Conservation (phyloP, 2,888 invertebrate species). For the Chloroclystis v-ata region DNA sequence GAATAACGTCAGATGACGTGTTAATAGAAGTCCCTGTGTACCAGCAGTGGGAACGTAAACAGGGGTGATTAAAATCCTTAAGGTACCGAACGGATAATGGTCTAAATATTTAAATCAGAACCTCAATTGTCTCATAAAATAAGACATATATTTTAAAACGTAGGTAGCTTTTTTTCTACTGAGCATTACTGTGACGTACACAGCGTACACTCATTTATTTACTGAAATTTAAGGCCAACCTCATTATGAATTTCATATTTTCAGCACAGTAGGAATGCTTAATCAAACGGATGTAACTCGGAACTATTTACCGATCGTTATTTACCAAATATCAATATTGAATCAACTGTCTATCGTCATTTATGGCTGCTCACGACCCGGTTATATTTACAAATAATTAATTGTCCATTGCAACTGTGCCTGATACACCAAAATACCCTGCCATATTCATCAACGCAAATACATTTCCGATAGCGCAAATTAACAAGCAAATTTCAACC, state of each 20-base stretch:
- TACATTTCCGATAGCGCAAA: constrained; percentile 32
- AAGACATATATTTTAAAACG: too few species aligned
- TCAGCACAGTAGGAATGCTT: constrained; percentile 1
- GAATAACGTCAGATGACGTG: too few species aligned
- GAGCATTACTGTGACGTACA: too few species aligned
- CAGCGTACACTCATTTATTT: background rate
- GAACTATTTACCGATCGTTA: constrained; percentile 21
- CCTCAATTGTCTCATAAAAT: too few species aligned
- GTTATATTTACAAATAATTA: constrained; percentile 76
- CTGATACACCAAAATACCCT: constrained; percentile 66
- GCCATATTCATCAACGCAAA: constrained; percentile 53
- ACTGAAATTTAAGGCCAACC: background rate
- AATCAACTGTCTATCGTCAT: constrained; percentile 39
- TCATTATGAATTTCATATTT: background rate
- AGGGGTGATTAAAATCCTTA: too few species aligned
- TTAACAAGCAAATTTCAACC: constrained; percentile 31
- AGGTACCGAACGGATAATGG: too few species aligned
- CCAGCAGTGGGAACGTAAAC: too few species aligned
- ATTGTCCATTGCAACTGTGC: constrained; percentile 70
- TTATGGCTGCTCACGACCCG: constrained; percentile 57
- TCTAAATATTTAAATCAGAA: too few species aligned
- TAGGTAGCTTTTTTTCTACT: too few species aligned
- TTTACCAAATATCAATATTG: constrained; percentile 43
- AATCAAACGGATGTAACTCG: constrained; percentile 22
- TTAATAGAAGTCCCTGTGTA: too few species aligned